These are phyloP conservation scores for Macrosiphum euphorbiae DNA, from an alignment of 2,888 invertebrate genomes.

Conservation along the genomic window DNA sequence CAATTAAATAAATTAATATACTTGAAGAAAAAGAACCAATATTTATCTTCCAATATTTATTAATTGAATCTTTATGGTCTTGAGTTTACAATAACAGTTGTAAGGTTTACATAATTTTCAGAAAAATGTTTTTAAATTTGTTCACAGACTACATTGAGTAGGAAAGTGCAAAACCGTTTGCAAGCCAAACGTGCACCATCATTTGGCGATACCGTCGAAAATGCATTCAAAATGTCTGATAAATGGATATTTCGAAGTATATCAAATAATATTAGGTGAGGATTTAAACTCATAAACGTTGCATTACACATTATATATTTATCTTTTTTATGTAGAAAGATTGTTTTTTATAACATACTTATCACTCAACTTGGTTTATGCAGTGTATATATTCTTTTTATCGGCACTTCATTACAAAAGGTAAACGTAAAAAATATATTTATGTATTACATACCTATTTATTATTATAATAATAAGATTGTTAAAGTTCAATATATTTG, in stretches of 20 bases:
- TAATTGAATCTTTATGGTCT: background rate
- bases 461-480: background rate
- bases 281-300: background rate
- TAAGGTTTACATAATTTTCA: background rate
- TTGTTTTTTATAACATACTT: slow-evolving; percentile 59
- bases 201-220: slow-evolving; percentile 55
- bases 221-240: slow-evolving; percentile 60
- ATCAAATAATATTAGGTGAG: slow-evolving; percentile 21
- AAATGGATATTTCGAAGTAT: slow-evolving; percentile 46
- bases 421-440: slow-evolving; percentile 8
- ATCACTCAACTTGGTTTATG: slow-evolving; percentile 57
- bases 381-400: slow-evolving; percentile 60
- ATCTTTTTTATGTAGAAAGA: slow-evolving; percentile 31
- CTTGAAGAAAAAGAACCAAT: background rate
- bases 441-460: background rate
- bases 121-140: background rate
- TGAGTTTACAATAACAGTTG: background rate
- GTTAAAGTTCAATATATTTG: background rate
- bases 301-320: background rate
- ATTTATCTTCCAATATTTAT: background rate
- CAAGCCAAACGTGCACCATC: slow-evolving; percentile 36
- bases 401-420: slow-evolving; percentile 41
- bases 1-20: background rate
- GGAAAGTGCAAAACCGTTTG: slow-evolving; percentile 48
- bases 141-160: slow-evolving; percentile 44